phyloP scores from a whole-genome alignment of 2,797 vertebrate species.

The Galagoides demidoff region DNA sequence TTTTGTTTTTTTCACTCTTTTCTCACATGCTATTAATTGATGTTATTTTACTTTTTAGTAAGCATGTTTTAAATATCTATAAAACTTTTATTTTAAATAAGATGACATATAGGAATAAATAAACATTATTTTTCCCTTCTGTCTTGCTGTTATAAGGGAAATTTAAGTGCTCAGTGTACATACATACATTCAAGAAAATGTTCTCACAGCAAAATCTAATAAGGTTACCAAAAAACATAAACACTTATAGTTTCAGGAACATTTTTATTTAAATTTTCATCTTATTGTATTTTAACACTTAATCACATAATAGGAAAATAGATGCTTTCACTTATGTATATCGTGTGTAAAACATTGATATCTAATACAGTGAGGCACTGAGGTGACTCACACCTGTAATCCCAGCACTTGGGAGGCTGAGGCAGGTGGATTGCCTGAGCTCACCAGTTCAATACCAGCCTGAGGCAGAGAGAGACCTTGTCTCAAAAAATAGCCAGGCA shows the following conservation, averaged over 20 bases:
- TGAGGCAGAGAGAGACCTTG: no score
- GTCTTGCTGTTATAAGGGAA: neutral
- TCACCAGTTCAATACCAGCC: no score
- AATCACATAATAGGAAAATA: constrained; percentile 40
- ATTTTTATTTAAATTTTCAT: neutral
- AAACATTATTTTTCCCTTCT: neutral
- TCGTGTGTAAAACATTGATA: neutral
- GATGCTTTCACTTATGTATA: neutral
- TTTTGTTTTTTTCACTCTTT: constrained; percentile 10
- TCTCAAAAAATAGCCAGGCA: no score
- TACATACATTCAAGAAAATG: neutral
- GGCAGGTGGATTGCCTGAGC: no score
- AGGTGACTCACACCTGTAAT: neutral
- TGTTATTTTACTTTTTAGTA: neutral
- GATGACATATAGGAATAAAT: neutral
- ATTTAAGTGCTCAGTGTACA: neutral
- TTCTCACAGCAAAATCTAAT: constrained; percentile 6
- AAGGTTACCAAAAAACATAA: neutral
- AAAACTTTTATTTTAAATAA: neutral
- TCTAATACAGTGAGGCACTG: neutral
- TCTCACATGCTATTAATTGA: neutral
- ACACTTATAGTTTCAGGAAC: neutral
- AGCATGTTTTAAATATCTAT: neutral
- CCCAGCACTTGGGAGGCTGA: no score
- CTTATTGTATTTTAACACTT: constrained; percentile 18